phyloP scores from a whole-genome alignment of 2,888 invertebrate genomes.

The Ditylenchus weischeri region DNA sequence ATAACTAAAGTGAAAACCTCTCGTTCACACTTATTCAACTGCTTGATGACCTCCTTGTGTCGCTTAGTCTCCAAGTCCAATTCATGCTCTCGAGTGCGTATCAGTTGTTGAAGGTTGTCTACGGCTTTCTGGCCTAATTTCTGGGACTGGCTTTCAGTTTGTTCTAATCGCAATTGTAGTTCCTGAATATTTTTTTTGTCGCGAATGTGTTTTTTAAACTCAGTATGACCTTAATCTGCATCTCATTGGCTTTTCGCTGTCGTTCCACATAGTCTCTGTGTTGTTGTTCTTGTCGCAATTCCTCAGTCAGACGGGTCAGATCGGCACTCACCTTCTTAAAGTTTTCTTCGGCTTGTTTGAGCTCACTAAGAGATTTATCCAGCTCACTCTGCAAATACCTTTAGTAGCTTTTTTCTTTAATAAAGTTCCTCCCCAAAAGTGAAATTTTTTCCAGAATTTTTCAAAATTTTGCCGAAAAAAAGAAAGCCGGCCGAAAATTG shows the following conservation, averaged over 20 bases:
- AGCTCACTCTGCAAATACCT: conserved; percentile 74
- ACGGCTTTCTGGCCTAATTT: conserved; percentile 94
- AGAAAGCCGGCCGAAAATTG: conserved; percentile 9
- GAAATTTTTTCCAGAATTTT: conserved; percentile 5
- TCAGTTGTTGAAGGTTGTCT: conserved; percentile 86
- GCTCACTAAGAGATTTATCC: conserved; percentile 95
- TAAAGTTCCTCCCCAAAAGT: background rate
- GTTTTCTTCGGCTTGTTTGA: conserved; percentile 97
- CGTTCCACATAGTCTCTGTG: conserved; percentile 97
- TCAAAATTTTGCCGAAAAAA: too few species aligned
- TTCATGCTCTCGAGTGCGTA: conserved; percentile 87
- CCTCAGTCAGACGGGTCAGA: conserved; percentile 94
- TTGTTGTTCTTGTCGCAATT: conserved; percentile 77
- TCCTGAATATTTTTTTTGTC: conserved; percentile 89
- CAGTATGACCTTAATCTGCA: conserved; percentile 92
- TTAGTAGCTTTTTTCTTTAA: background rate
- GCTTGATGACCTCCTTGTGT: conserved; percentile 69
- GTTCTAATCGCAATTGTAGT: conserved; percentile 89
- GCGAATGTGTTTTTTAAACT: conserved; percentile 84
- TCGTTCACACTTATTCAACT: conserved; percentile 62
- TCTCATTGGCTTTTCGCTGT: conserved; percentile 91
- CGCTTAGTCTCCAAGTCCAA: conserved; percentile 95
- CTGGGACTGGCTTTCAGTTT: conserved; percentile 68
- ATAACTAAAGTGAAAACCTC: background rate
- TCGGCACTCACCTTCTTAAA: conserved; percentile 87